These are phyloP conservation scores for Todiramphus saurophagus DNA, from an alignment of 2,113 vertebrate species.

Conservation along the genomic window DNA sequence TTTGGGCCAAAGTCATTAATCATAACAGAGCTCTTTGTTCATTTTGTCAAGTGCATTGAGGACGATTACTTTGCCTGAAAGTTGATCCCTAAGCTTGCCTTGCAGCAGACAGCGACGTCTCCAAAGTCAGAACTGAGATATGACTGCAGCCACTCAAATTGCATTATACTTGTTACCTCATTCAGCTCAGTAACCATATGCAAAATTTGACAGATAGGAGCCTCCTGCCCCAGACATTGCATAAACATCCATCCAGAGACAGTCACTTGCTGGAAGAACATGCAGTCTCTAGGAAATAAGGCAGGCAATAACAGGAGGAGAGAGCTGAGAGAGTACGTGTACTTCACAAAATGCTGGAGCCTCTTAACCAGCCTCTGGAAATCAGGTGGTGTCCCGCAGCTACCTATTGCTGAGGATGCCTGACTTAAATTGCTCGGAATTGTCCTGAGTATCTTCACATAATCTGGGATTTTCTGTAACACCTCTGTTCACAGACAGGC, in stretches of 20 bases:
- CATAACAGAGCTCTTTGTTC: slow-evolving; percentile 12
- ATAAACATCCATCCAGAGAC: slow-evolving; percentile 1
- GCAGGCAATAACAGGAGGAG: neutral
- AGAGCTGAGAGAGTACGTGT: neutral
- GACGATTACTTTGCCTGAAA: neutral
- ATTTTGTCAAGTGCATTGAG: slow-evolving; percentile 31
- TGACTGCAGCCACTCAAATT: neutral
- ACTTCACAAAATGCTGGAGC: neutral
- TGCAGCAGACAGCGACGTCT: neutral
- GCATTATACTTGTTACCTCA: neutral
- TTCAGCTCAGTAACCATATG: neutral
- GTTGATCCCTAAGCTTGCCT: neutral
- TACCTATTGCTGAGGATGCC: neutral
- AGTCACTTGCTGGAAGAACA: slow-evolving; percentile 30
- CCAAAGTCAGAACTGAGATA: neutral
- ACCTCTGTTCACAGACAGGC: neutral
- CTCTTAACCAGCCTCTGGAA: neutral
- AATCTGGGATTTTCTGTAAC: neutral
- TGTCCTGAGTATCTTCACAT: neutral
- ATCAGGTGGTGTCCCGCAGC: neutral
- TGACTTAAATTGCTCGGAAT: neutral
- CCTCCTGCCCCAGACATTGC: slow-evolving; percentile 13
- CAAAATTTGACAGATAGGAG: slow-evolving; percentile 10
- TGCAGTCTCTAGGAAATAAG: neutral
- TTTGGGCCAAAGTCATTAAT: slow-evolving; percentile 35